Percentiles rank a stretch among this genome's conserved stretches.
phyloP scores from a whole-genome alignment of 2,888 invertebrate genomes.

The Tortricodes alternella region DNA sequence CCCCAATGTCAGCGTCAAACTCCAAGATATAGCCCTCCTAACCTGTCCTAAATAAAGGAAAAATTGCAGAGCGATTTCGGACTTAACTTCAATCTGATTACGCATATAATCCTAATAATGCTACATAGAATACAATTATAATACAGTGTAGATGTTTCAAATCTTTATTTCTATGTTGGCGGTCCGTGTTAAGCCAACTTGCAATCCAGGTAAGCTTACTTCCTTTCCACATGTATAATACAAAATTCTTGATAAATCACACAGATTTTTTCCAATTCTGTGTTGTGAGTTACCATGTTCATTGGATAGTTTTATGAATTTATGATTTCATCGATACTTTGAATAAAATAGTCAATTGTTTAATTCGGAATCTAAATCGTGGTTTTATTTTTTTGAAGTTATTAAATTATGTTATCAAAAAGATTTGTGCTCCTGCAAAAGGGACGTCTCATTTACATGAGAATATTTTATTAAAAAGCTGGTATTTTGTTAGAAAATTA shows the following conservation, averaged over 20 bases:
- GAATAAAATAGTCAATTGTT: constrained; percentile 21
- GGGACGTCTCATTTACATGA: constrained; percentile 2
- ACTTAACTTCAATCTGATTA: neutral
- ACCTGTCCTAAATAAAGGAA: too few species aligned
- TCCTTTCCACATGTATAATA: constrained; percentile 5
- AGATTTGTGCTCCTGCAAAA: constrained; percentile 4
- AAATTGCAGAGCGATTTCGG: too few species aligned
- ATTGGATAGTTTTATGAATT: constrained; percentile 18
- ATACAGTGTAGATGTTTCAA: constrained; percentile 8
- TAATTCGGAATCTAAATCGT: constrained; percentile 18
- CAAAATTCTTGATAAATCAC: constrained; percentile 8
- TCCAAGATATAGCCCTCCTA: too few species aligned
- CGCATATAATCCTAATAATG: neutral
- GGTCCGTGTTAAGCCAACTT: constrained; percentile 3
- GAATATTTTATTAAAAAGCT: constrained; percentile 2
- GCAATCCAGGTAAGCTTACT: neutral
- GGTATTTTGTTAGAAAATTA: constrained; percentile 38
- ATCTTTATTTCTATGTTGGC: neutral
- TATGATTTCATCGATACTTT: constrained; percentile 4
- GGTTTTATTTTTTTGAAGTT: neutral
- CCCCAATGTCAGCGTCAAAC: too few species aligned
- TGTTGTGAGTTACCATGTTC: constrained; percentile 24
- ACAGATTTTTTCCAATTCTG: constrained; percentile 4
- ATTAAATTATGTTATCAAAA: constrained; percentile 1
- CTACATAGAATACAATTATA: constrained; percentile 21